Conservation (phyloP, 2,888 invertebrate species). For the Rhagonycha fulva region DNA sequence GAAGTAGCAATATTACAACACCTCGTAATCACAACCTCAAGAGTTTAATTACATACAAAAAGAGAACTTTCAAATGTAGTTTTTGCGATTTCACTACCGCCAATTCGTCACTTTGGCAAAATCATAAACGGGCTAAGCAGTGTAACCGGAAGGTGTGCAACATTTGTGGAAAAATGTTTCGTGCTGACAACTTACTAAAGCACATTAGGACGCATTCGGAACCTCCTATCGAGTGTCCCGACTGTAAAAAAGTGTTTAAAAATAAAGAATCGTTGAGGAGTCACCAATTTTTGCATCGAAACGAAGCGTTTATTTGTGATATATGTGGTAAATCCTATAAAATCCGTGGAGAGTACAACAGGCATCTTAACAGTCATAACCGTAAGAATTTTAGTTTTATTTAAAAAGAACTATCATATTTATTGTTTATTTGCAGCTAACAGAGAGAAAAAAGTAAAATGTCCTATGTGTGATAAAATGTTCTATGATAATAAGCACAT, state of each 20-base stretch:
- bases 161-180: conserved; percentile 44
- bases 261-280: conserved; percentile 43
- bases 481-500: neutral
- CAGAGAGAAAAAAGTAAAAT: conserved; percentile 37
- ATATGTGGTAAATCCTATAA: conserved; percentile 44
- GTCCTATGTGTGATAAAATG: conserved; percentile 2
- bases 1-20: neutral
- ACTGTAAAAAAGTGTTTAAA: conserved; percentile 18
- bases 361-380: conserved; percentile 15
- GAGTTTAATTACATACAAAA: conserved; percentile 5
- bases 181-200: conserved; percentile 42
- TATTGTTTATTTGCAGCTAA: conserved; percentile 11
- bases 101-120: neutral
- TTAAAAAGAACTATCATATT: neutral
- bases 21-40: neutral
- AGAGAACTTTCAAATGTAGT: conserved; percentile 7
- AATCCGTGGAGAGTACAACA: conserved; percentile 33
- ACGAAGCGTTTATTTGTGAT: conserved; percentile 41
- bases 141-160: conserved; percentile 42
- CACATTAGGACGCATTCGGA: conserved; percentile 44
- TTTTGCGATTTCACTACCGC: conserved; percentile 4
- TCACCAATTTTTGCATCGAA: conserved; percentile 43
- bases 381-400: conserved; percentile 12
- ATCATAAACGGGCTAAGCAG: conserved; percentile 10
- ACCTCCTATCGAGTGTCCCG: conserved; percentile 40